Evolutionary conservation across 2,888 invertebrate species (phyloP).

Genomic region (Zaprionus obscuricornis): DNA sequence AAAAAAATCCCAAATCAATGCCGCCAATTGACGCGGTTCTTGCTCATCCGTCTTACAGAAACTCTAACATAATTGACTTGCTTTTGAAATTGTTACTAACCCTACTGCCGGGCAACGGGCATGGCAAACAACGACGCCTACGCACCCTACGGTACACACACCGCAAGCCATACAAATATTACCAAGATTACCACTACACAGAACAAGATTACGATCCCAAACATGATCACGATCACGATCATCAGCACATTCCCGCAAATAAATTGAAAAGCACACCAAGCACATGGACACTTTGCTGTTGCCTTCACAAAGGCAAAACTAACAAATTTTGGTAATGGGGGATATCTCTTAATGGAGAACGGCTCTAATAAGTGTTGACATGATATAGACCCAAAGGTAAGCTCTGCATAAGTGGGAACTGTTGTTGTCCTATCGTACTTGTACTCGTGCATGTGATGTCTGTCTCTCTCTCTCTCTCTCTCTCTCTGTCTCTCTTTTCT

Average conservation of each 20-base stretch:
- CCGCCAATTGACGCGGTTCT: conserved; percentile 30
- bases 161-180: conserved; percentile 43
- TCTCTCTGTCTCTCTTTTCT: no score
- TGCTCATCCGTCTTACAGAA: conserved; percentile 72
- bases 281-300: conserved; percentile 68
- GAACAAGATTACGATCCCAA: conserved; percentile 33
- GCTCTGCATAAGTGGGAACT: conserved; percentile 16
- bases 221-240: conserved; percentile 16
- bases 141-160: conserved; percentile 32
- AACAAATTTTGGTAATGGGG: conserved; percentile 67
- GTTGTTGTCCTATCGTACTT: conserved; percentile 24
- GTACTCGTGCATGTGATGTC: conserved; percentile 29
- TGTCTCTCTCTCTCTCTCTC: no score
- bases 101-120: conserved; percentile 56
- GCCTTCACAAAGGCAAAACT: conserved; percentile 46
- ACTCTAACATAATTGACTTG: conserved; percentile 70
- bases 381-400: conserved; percentile 69
- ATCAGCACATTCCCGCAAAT: conserved; percentile 22
- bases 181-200: conserved; percentile 57
- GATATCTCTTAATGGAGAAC: conserved; percentile 16
- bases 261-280: conserved; percentile 25
- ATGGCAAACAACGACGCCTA: conserved; percentile 49
- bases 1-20: background rate
- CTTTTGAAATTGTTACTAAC: conserved; percentile 81
- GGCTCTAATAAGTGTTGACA: conserved; percentile 44